Percentiles rank a stretch among this genome's conserved stretches.
phyloP scores from a whole-genome alignment of 1,140 invertebrate species.

The Brachionus calyciflorus region DNA sequence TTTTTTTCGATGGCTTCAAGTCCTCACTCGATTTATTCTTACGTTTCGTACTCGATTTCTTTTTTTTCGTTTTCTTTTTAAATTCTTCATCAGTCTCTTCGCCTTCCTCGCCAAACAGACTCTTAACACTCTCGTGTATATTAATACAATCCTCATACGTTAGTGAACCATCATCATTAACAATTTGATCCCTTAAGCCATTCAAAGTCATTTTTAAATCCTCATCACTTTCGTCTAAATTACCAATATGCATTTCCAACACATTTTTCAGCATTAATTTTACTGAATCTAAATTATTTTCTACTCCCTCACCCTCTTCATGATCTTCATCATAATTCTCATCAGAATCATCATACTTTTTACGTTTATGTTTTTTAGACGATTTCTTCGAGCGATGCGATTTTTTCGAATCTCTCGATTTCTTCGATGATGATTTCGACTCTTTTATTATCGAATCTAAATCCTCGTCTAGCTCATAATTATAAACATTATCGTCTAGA shows the following conservation, averaged over 20 bases:
- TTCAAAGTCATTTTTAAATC: background rate
- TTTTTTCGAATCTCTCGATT: background rate
- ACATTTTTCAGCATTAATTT: constrained; percentile 21
- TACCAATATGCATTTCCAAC: background rate
- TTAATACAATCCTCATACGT: constrained; percentile 38
- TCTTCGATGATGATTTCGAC: background rate
- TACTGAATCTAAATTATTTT: background rate
- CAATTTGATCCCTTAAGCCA: background rate
- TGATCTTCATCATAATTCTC: background rate
- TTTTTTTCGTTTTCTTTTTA: background rate
- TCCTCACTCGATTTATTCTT: constrained; percentile 14
- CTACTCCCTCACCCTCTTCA: background rate
- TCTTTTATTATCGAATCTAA: constrained; percentile 38
- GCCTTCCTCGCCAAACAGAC: constrained; percentile 18
- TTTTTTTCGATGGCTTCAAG: constrained; percentile 30
- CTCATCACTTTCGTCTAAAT: background rate
- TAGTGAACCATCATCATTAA: constrained; percentile 34
- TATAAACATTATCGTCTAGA: constrained; percentile 23
- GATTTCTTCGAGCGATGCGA: background rate
- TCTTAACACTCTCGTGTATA: constrained; percentile 21
- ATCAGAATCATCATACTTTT: background rate
- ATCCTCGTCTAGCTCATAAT: constrained; percentile 27
- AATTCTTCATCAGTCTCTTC: background rate
- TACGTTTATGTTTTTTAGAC: constrained; percentile 34
- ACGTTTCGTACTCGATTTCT: constrained; percentile 19